Evolutionary conservation across 2,113 vertebrate species (phyloP).

Genomic region (Cepphus grylle): DNA sequence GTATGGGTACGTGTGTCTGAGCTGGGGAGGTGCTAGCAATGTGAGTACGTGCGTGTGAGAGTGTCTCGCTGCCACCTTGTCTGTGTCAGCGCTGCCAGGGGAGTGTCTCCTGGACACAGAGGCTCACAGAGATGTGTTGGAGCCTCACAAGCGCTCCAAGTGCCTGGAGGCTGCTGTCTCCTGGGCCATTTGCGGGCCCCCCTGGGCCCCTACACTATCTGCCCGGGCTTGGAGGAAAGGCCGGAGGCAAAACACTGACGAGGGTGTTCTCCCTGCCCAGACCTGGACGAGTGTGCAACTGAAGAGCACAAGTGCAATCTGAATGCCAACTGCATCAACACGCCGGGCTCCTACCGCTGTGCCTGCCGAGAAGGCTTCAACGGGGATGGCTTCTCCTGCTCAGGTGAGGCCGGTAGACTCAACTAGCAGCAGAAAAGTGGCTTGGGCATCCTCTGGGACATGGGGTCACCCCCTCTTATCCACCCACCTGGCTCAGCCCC

Average conservation of each 20-base stretch:
- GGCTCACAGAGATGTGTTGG: background rate
- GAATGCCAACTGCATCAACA: slow-evolving; percentile 87
- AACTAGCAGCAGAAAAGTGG: rapidly evolving
- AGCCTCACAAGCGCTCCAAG: background rate
- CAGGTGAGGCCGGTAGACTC: slow-evolving; percentile 66
- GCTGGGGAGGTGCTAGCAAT: background rate
- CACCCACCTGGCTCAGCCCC: background rate
- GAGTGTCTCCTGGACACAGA: rapidly evolving
- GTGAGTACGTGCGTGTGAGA: no score
- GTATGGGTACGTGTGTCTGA: background rate
- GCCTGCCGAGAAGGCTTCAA: slow-evolving; percentile 86
- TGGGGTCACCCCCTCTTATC: background rate
- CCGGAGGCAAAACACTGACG: background rate
- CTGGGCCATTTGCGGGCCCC: background rate
- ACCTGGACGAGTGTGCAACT: slow-evolving; percentile 86
- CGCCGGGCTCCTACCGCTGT: slow-evolving; percentile 88
- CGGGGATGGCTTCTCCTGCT: slow-evolving; percentile 88
- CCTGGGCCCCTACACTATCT: no score
- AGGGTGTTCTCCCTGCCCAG: slow-evolving; percentile 51
- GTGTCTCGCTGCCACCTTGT: background rate
- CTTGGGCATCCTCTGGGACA: background rate
- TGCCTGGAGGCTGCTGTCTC: background rate
- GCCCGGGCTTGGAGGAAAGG: background rate
- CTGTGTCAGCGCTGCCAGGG: background rate
- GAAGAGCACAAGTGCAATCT: slow-evolving; percentile 87